These are phyloP conservation scores for Drosophila aff. DNA, from an alignment of 1,140 invertebrate species.

Conservation along the genomic window DNA sequence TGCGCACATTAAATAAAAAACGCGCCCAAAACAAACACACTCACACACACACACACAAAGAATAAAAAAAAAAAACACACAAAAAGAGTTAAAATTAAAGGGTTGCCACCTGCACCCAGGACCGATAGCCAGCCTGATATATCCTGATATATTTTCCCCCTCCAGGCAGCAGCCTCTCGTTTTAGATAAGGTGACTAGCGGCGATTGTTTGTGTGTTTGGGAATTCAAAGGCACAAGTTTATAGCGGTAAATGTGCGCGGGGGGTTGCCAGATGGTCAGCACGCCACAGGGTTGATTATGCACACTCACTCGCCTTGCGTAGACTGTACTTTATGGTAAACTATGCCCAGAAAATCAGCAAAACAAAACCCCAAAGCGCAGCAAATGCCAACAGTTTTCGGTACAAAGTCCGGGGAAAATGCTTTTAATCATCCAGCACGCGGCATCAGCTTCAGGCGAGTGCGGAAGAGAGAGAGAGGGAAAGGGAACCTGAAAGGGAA, in stretches of 20 bases:
- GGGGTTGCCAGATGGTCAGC: slow-evolving; percentile 8
- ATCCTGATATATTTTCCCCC: neutral
- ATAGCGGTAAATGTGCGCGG: slow-evolving; percentile 30
- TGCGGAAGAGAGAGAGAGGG: slow-evolving; percentile 12
- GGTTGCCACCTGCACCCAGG: slow-evolving; percentile 41
- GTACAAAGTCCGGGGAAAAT: slow-evolving; percentile 16
- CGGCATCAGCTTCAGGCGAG: slow-evolving; percentile 36
- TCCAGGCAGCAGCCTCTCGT: slow-evolving; percentile 19
- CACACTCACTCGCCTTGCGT: neutral
- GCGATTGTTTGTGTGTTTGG: slow-evolving; percentile 59
- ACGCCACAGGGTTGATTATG: slow-evolving; percentile 3
- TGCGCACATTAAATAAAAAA: slow-evolving; percentile 82
- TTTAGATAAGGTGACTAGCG: slow-evolving; percentile 81
- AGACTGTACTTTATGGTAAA: slow-evolving; percentile 21
- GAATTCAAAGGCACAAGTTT: slow-evolving; percentile 73
- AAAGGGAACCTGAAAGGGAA: slow-evolving; percentile 39
- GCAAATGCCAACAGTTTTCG: slow-evolving; percentile 1
- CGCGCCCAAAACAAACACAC: slow-evolving; percentile 38
- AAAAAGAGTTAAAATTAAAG: slow-evolving; percentile 33
- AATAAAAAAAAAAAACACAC: neutral
- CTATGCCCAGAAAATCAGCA: slow-evolving; percentile 13
- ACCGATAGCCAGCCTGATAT: neutral
- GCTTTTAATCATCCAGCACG: slow-evolving; percentile 61
- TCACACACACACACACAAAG: slow-evolving; percentile 9
- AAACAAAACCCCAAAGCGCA: neutral